Evolutionary conservation across 2,888 invertebrate species (phyloP), one percentile per base, ranked within the genome.

Genomic region (Masnerella sp.): DNA sequence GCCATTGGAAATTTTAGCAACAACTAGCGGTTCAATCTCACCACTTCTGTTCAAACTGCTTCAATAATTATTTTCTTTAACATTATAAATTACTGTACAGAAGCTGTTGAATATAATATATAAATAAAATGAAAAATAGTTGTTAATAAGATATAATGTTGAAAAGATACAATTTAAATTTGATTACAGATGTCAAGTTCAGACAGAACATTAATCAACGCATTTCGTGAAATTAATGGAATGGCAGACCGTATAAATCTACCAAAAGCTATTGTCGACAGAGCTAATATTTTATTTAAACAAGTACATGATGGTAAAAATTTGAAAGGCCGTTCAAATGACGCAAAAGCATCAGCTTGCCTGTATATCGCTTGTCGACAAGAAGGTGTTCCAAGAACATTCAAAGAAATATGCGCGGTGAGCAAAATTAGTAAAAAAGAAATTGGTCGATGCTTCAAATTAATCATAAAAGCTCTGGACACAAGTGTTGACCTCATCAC

Each of bases 381-480:
- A 83, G 99, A 99, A 88, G 97, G 98, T 3, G 99, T 99, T 0
- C 99, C 99, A 0, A 92, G 99, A 78, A 99, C 99, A 8, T 99
- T 99, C 88, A 99, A 97, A 89, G 99, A 99, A 91, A 99, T 99
- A 72, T 99, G 99, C 88, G 99, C 99, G 0, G 97, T 99, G 51
- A 98, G 98, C 84, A 97, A 97, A 90, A 97, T 99, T 65, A 98
- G 98, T 83, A 99, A 99, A 89, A 98, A 99, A 83, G 99, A 99
- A 89, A 99, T 99, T 69, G 99, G 99, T 0, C 90, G 98, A 77
- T 99, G 99, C 86, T 99, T 99, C 88, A 99, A 99, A 84, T 88
- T 99, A 36, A 99, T 99, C 70, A 89, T 99, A 32, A 98, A 98
- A 87, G 97, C 96, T 0, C 89, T 99, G 52, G 97, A 98, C 87